Evolutionary conservation across 2,888 invertebrate genomes (phyloP), one percentile per base, ranked within the genome.

Genomic region (Rotaria magnacalcarata): DNA sequence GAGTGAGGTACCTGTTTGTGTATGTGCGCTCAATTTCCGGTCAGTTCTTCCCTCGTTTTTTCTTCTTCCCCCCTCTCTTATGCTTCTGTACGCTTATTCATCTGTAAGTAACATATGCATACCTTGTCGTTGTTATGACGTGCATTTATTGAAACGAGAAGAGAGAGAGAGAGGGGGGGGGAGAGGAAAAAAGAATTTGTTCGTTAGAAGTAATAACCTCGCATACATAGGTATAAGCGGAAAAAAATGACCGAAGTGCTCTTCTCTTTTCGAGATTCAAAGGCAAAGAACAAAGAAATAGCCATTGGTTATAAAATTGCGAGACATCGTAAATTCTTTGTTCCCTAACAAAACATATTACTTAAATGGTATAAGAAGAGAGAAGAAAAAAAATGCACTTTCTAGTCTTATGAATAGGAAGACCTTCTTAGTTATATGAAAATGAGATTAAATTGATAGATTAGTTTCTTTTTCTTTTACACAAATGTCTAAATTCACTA

Each of bases 201-300:
- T 19, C 27, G 19, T 67, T 34, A 34, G 34, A 24, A 56, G 24
- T 56, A 56, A 56, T 56, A 56, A 21, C 56, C 56, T 56, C 24
- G 24, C 2, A 34, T 56, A 56, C 24, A 56, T 24, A 56, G 1
- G 24, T 24, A 56, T 67, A 67, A 67, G 34, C 27, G 67, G 67
- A 67, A 52, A 67, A 67, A 67, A 67, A 67, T 67, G 67, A 34
- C 67, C 67, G 67, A 67, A 56, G 24, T 56, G 24, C 56, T 56
- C 56, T 56, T 56, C 56, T 56, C 24, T 56, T 10, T 56, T 8
- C 7, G 24, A 56, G 24, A 56, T 14, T 56, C 8, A 7, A 56
- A 56, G 56, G 56, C 56, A 56, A 56, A 56, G 67, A 67, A 67
- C 67, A 67, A 67, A 67, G 67, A 27, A 34, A 16, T 67, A 34